Evolutionary conservation across 2,113 vertebrate genomes (phyloP).

Genomic region (Silurus glanis): DNA sequence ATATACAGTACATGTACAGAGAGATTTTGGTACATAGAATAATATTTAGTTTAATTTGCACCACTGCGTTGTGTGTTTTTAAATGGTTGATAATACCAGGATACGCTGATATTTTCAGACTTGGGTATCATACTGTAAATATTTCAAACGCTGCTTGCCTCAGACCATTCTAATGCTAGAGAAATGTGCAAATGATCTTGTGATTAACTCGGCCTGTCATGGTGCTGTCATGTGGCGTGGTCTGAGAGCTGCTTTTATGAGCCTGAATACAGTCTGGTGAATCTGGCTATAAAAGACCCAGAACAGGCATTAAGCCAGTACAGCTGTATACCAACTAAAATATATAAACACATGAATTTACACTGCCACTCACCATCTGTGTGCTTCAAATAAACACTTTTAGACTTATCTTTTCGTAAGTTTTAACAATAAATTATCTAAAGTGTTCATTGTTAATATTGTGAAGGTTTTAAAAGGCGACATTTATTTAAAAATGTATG

Average conservation of each 20-base stretch:
- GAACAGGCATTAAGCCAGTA: neutral
- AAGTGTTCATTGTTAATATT: neutral
- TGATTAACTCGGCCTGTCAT: constrained; percentile 49
- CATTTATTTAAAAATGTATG: neutral
- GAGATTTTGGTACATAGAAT: neutral
- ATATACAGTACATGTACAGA: neutral
- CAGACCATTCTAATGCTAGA: neutral
- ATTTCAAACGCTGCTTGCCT: neutral
- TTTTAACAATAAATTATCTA: neutral
- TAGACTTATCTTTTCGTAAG: neutral
- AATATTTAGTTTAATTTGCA: neutral
- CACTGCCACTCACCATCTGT: constrained; percentile 33
- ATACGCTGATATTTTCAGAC: neutral
- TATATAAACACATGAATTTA: constrained; percentile 19
- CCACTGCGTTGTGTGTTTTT: neutral
- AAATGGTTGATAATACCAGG: neutral
- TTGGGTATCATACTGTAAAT: neutral
- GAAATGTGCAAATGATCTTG: constrained; percentile 39
- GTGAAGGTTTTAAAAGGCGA: neutral
- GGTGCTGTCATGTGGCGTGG: constrained; percentile 41
- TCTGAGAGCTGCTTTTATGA: constrained; percentile 44
- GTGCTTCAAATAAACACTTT: neutral
- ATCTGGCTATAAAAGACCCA: constrained; percentile 43
- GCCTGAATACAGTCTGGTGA: constrained; percentile 34
- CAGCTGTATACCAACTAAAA: constrained; percentile 14